phyloP scores from a whole-genome alignment of 2,888 invertebrate species.

The Geophilus truncorum region DNA sequence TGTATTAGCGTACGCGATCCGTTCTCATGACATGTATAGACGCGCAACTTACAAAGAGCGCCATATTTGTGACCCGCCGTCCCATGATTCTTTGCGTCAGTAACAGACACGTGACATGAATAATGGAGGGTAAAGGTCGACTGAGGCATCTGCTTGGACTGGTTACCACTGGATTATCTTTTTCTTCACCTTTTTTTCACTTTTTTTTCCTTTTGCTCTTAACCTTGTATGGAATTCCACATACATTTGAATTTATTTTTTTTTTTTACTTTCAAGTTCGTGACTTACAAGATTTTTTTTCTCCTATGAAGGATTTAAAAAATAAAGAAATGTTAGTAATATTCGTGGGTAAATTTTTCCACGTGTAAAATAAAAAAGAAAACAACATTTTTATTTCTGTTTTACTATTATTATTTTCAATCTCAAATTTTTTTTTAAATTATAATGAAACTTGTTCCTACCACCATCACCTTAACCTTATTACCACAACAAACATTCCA shows the following conservation, averaged over 20 bases:
- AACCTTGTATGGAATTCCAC: slow-evolving; percentile 30
- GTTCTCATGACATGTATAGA: not conserved
- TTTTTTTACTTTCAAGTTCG: not conserved
- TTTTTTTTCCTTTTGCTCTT: slow-evolving; percentile 13
- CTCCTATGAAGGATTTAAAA: not conserved
- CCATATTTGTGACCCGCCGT: slow-evolving; percentile 28
- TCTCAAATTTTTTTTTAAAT: not conserved
- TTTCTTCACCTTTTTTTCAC: not conserved
- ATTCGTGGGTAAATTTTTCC: not conserved
- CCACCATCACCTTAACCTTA: not conserved
- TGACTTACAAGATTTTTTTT: not conserved
- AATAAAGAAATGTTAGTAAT: not conserved
- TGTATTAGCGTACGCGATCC: not conserved
- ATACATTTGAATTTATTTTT: not conserved
- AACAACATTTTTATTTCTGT: not conserved
- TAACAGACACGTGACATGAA: slow-evolving; percentile 30
- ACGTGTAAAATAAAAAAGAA: not conserved
- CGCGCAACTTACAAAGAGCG: slow-evolving; percentile 30
- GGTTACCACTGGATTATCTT: slow-evolving; percentile 16
- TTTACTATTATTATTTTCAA: not conserved
- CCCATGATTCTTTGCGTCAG: slow-evolving; percentile 30
- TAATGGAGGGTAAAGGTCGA: slow-evolving; percentile 31
- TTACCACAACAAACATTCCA: not conserved
- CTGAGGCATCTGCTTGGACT: slow-evolving; percentile 32
- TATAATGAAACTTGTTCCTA: not conserved